phyloP scores from a whole-genome alignment of 2,113 vertebrate genomes.

The Onychostoma macrolepis region DNA sequence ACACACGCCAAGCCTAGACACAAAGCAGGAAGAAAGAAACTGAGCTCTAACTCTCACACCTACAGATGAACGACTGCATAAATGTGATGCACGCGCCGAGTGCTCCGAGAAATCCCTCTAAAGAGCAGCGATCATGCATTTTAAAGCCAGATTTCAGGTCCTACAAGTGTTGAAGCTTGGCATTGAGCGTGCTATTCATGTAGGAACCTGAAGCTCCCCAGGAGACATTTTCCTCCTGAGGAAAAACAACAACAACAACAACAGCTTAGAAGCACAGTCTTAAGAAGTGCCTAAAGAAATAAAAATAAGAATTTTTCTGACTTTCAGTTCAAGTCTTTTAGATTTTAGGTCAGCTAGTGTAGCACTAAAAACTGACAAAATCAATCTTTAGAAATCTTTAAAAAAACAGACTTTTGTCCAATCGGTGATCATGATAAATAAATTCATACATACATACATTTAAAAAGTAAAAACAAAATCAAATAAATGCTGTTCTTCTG shows the following conservation, averaged over 20 bases:
- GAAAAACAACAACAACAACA: constrained; percentile 13
- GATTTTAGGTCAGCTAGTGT: neutral
- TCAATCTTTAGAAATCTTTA: neutral
- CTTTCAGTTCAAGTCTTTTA: neutral
- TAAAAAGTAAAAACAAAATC: no score
- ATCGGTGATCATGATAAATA: neutral
- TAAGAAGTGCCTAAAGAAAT: neutral
- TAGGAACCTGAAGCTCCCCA: neutral
- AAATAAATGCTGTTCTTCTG: no score
- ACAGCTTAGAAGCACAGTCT: neutral
- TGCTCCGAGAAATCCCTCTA: constrained; percentile 13
- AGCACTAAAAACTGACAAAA: neutral
- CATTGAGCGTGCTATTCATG: constrained; percentile 26
- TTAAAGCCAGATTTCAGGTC: constrained; percentile 33
- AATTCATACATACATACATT: no score
- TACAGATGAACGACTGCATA: constrained; percentile 15
- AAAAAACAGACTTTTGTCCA: neutral
- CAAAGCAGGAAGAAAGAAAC: neutral
- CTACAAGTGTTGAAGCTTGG: constrained; percentile 8
- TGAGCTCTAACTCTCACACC: neutral
- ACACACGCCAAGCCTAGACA: neutral
- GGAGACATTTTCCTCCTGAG: neutral
- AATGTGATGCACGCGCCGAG: constrained; percentile 6
- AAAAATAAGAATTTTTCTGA: neutral
- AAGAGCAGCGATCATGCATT: constrained; percentile 30